Conservation (phyloP, 2,113 vertebrate genomes). For the Sylvicapra grimmia region DNA sequence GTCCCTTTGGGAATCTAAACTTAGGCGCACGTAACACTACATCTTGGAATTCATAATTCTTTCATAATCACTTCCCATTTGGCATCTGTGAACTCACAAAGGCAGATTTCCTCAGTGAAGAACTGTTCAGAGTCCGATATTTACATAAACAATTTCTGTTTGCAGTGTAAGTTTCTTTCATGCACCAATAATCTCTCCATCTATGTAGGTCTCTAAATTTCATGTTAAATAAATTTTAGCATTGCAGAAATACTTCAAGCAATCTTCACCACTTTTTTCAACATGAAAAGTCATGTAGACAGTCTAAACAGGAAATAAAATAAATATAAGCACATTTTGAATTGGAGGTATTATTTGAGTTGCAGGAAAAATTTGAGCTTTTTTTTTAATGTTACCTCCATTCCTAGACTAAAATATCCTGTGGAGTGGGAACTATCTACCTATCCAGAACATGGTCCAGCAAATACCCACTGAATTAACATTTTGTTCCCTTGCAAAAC, state of each 20-base stretch:
- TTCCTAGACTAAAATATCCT: not conserved
- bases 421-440: not conserved
- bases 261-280: slow-evolving; percentile 73
- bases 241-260: slow-evolving; percentile 71
- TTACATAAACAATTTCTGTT: slow-evolving; percentile 79
- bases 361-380: not conserved
- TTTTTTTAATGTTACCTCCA: not conserved
- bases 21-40: slow-evolving; percentile 73
- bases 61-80: slow-evolving; percentile 79
- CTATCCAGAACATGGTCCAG: not conserved
- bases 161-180: slow-evolving; percentile 70
- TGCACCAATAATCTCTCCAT: slow-evolving; percentile 73
- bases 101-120: slow-evolving; percentile 64
- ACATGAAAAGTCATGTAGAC: slow-evolving; percentile 64
- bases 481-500: not conserved
- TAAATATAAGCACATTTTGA: slow-evolving; percentile 48
- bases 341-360: not conserved
- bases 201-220: slow-evolving; percentile 64
- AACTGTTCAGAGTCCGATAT: slow-evolving; percentile 69
- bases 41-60: slow-evolving; percentile 77
- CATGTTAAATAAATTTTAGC: slow-evolving; percentile 72
- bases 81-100: slow-evolving; percentile 65
- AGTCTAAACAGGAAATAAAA: slow-evolving; percentile 13
- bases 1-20: slow-evolving; percentile 83
- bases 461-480: not conserved